phyloP scores from a whole-genome alignment of 2,797 vertebrate species.

The Austrolebias charrua region DNA sequence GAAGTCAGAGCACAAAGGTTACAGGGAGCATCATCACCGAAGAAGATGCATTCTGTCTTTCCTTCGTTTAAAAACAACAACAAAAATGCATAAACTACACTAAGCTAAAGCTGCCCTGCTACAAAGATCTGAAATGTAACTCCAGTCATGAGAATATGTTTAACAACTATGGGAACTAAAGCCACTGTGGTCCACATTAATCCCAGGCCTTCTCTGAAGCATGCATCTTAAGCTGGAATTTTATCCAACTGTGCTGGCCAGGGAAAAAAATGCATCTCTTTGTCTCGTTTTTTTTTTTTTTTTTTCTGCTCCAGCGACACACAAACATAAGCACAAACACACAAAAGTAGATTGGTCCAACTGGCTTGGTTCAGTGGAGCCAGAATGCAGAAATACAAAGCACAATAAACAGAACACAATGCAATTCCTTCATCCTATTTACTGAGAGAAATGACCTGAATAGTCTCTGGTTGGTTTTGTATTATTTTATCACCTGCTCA shows the following conservation, averaged over 20 bases:
- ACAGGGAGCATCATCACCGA: no score
- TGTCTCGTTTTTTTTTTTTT: neutral
- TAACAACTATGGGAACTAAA: slow-evolving; percentile 59
- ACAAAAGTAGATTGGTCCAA: slow-evolving; percentile 24
- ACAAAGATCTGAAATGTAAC: slow-evolving; percentile 50
- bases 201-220: slow-evolving; percentile 29
- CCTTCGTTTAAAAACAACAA: no score
- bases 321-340: slow-evolving; percentile 46
- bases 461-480: slow-evolving; percentile 26
- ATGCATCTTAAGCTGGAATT: slow-evolving; percentile 34
- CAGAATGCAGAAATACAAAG: slow-evolving; percentile 42
- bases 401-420: slow-evolving; percentile 40
- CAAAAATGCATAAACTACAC: slow-evolving; percentile 19
- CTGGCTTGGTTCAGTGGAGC: slow-evolving; percentile 30
- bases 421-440: slow-evolving; percentile 39
- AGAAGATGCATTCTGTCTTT: no score
- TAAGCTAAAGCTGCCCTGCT: slow-evolving; percentile 34
- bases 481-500: slow-evolving; percentile 35
- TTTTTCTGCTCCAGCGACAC: slow-evolving; percentile 35
- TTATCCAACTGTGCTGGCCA: slow-evolving; percentile 37
- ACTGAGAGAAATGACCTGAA: slow-evolving; percentile 42
- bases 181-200: slow-evolving; percentile 35
- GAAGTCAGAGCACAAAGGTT: no score
- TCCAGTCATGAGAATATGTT: slow-evolving; percentile 60
- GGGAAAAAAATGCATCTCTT: slow-evolving; percentile 21